A percentile compares a stretch with the other conserved stretches of the same genome.
These are phyloP conservation scores for Nipponacmea schrenckii DNA, from an alignment of 2,888 invertebrate genomes.

Conservation along the genomic window DNA sequence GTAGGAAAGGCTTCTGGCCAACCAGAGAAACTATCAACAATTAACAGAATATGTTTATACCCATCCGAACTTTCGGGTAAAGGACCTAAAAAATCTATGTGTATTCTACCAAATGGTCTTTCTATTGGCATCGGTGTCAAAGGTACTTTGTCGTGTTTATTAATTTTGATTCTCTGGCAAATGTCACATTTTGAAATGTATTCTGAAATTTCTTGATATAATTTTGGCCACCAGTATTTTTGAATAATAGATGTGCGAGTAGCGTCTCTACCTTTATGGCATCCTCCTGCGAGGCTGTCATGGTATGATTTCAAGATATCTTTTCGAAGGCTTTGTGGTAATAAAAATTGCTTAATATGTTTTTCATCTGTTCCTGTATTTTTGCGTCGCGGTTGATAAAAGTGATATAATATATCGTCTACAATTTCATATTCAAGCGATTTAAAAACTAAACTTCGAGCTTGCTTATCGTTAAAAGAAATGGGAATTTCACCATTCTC, in stretches of 20 bases:
- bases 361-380: not conserved
- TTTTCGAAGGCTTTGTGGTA: conserved; percentile 16
- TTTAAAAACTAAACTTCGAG: not conserved
- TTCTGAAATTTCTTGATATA: conserved; percentile 19
- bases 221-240: conserved; percentile 26
- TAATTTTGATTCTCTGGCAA: conserved; percentile 21
- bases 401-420: conserved; percentile 22
- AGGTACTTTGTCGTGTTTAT: not conserved
- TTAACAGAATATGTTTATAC: conserved; percentile 74
- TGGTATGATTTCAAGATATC: conserved; percentile 22
- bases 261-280: conserved; percentile 21
- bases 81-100: conserved; percentile 35
- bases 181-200: conserved; percentile 23
- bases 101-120: conserved; percentile 13
- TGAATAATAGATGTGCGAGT: conserved; percentile 18
- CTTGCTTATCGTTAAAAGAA: not conserved
- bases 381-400: conserved; percentile 20
- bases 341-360: conserved; percentile 16
- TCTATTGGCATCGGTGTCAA: not conserved
- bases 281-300: conserved; percentile 22
- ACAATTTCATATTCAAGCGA: conserved; percentile 19
- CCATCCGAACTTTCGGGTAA: conserved; percentile 58
- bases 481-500: conserved; percentile 8
- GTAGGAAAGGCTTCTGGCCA: conserved; percentile 39
- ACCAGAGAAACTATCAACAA: conserved; percentile 30